Base-by-base conservation (phyloP, 1,140 invertebrate species). In the Probaryconus sp. region DNA sequence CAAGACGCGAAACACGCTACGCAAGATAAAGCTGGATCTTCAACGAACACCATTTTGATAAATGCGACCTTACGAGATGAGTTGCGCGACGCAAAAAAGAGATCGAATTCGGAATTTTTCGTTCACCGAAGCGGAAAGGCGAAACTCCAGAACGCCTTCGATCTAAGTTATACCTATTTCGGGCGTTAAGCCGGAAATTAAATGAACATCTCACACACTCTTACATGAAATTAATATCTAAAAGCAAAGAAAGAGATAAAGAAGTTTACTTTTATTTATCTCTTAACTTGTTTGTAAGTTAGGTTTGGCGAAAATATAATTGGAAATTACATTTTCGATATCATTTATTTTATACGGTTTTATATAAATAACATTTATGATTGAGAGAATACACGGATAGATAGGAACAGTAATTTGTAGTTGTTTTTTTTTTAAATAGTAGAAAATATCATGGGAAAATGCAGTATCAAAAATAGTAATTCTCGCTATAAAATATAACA, bases 31-130 rank as follows among this genome's bases (percentile, higher is more conserved):
- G 14, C 47, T 17, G 16, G 42, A 35, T 63, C 28, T 50, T 38
- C 38, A 16, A 24, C 31, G 38, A 28, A 45, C 60, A 47, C 58
- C 58, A 61, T 63, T 76, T 76, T 76, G 61, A 70, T 69, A 67
- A 76, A 70, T 70, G 60, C 53, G 48, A 53, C 26, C 51, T 55
- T 9, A 21, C 37, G 24, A 60, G 58, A 69, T 75, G 51, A 64
- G 58, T 68, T 61, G 47, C 10, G 48, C 48, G 31, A 13, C 7
- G 21, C 37, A 65, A 68, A 64, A 75, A 70, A 50, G 4, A 47
- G 35, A 61, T 75, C 47, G 53, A 24, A 60, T 56, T 74, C 35
- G 33, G 28, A 64, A 75, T 56, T 63, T 55, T 48, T 43, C 43
- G 18, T 68, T 68, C 50, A 11, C 2, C 16, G 20, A 42, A 42